These are phyloP conservation scores for Pollenia griseotomentosa DNA, from an alignment of 2,888 invertebrate genomes.

Conservation along the genomic window DNA sequence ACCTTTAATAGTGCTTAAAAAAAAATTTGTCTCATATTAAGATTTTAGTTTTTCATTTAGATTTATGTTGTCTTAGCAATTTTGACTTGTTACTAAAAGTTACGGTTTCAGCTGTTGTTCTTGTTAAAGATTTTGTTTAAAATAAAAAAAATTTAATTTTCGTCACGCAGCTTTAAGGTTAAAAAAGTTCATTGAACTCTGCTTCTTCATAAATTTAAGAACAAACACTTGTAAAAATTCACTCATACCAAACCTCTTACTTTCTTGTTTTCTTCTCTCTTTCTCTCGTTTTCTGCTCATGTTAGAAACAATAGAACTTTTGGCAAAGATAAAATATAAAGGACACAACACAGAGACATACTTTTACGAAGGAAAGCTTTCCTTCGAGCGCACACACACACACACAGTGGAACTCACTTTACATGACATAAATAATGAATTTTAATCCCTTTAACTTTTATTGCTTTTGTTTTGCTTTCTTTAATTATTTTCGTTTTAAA, in stretches of 20 bases:
- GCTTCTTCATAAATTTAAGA: neutral
- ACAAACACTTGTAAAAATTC: conserved; percentile 10
- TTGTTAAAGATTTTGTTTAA: neutral
- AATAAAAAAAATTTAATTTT: neutral
- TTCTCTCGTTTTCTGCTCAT: neutral
- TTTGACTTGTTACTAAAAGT: neutral
- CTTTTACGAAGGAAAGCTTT: no score
- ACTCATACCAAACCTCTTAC: neutral
- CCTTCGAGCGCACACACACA: neutral
- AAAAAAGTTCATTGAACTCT: conserved; percentile 33
- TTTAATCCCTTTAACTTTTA: neutral
- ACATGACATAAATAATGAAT: conserved; percentile 9
- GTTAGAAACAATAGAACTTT: neutral
- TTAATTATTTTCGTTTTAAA: neutral
- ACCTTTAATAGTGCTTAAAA: conserved; percentile 38
- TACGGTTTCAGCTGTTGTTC: neutral
- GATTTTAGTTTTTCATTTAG: neutral
- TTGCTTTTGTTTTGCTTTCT: neutral
- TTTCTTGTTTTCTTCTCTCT: no score
- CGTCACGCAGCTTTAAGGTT: conserved; percentile 31
- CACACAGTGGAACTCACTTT: neutral
- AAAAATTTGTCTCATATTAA: neutral
- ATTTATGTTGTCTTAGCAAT: neutral
- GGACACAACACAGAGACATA: neutral
- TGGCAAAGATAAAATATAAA: neutral